A percentile compares a stretch with the other conserved stretches of the same genome.
Evolutionary conservation across 2,888 invertebrate species (phyloP).

Genomic region (Cecidostiba fungosa): DNA sequence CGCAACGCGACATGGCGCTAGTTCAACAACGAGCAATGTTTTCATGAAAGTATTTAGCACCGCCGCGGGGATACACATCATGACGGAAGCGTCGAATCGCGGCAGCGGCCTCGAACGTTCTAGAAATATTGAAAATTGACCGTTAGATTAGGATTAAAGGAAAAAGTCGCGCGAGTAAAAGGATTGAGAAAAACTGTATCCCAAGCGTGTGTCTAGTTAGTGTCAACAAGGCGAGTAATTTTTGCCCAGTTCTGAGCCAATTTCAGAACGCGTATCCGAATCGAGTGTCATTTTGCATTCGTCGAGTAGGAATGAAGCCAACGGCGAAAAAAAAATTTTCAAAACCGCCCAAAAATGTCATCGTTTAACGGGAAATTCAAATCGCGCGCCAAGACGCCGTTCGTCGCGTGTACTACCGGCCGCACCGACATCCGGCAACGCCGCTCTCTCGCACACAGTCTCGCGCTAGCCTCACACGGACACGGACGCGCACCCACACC

Average conservation of each 20-base stretch:
- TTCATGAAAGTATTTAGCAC: constrained; percentile 10
- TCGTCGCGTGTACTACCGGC: neutral
- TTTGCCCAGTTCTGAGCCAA: too few species aligned
- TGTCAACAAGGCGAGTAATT: neutral
- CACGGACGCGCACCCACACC: constrained; percentile 9
- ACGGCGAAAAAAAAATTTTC: neutral
- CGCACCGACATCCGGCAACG: constrained; percentile 33
- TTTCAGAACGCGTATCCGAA: neutral
- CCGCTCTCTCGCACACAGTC: constrained; percentile 17
- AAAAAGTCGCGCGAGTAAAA: neutral
- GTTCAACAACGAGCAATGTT: neutral
- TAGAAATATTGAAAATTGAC: neutral
- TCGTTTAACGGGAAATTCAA: constrained; percentile 35
- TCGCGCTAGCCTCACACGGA: constrained; percentile 3
- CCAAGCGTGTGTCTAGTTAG: neutral
- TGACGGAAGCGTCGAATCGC: neutral
- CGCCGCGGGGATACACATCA: neutral
- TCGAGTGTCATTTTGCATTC: neutral
- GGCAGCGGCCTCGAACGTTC: neutral
- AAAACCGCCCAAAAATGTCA: neutral
- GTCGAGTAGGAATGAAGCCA: neutral
- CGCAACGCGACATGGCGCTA: neutral
- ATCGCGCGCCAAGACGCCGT: constrained; percentile 41
- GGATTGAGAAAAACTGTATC: neutral
- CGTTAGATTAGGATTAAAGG: neutral